Evolutionary conservation across 2,113 vertebrate species (phyloP).

Genomic region (Marmota flaviventris): DNA sequence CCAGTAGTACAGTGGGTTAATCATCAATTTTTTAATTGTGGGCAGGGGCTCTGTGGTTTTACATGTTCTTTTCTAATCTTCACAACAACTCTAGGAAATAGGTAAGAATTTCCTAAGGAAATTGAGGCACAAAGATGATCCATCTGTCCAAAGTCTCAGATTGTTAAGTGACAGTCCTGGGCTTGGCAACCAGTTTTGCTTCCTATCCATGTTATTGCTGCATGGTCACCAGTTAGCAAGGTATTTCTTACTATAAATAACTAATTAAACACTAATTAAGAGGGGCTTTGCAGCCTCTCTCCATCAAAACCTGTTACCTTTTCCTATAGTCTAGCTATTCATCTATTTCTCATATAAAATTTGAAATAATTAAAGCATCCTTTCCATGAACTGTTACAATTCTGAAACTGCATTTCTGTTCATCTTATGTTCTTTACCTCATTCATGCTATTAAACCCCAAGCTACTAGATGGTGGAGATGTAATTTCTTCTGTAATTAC

Average conservation of each 20-base stretch:
- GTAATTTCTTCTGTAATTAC: conserved; percentile 1
- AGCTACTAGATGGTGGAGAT: not conserved
- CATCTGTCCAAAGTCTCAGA: not conserved
- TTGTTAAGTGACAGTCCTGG: not conserved
- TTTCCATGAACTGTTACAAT: not conserved
- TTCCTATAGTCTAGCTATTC: not conserved
- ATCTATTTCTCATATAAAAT: conserved; percentile 27
- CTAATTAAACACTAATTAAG: not conserved
- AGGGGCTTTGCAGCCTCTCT: not conserved
- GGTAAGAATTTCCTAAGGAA: conserved; percentile 20
- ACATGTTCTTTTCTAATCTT: not conserved
- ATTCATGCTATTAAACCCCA: conserved; percentile 15
- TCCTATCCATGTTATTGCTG: not conserved
- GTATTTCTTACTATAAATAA: not conserved
- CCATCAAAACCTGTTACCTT: not conserved
- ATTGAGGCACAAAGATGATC: not conserved
- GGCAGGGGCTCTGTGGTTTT: not conserved
- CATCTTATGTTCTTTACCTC: not conserved
- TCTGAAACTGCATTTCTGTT: not conserved
- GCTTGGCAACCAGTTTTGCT: not conserved
- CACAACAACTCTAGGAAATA: not conserved
- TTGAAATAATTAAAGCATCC: not conserved
- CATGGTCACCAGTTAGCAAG: not conserved
- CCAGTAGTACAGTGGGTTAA: not conserved
- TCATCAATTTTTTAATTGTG: not conserved